Evolutionary conservation across 92 coral and sea anemone genomes (phyloP).

Genomic region (Phenganax marumi): DNA sequence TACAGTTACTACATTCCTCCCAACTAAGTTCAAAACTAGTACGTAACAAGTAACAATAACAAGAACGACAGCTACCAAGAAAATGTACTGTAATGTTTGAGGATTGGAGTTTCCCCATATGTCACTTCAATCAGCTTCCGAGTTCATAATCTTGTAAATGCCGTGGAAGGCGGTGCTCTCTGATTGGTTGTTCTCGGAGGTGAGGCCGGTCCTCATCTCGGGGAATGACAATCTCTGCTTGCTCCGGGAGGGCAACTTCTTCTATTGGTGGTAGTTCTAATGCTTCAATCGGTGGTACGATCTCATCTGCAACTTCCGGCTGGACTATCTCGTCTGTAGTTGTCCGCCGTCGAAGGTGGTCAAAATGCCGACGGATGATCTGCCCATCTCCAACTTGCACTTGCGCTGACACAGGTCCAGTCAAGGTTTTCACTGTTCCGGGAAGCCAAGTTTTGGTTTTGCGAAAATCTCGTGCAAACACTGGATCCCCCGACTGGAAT

Average conservation of each 20-base stretch:
- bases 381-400: conserved; percentile 47
- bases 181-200: background rate
- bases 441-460: conserved; percentile 55
- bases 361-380: conserved; percentile 50
- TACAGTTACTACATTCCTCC: no score
- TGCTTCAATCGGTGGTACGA: no score
- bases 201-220: no score
- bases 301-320: background rate
- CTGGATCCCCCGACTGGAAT: conserved; percentile 46
- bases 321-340: background rate
- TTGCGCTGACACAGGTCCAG: conserved; percentile 52
- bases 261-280: no score
- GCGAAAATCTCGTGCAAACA: conserved; percentile 47
- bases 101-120: no score
- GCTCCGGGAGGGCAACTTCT: no score
- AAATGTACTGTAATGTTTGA: no score
- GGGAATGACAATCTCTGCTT: no score
- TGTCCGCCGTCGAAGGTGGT: conserved; percentile 46
- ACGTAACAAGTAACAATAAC: no score
- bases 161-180: conserved; percentile 1
- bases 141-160: conserved; percentile 39
- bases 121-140: background rate
- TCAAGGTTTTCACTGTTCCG: conserved; percentile 43
- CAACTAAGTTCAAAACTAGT: no score
- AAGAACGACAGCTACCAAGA: no score